Percentiles rank a stretch among this genome's conserved stretches.
Evolutionary conservation across 2,888 invertebrate genomes (phyloP).

Genomic region (Pollenia labialis): DNA sequence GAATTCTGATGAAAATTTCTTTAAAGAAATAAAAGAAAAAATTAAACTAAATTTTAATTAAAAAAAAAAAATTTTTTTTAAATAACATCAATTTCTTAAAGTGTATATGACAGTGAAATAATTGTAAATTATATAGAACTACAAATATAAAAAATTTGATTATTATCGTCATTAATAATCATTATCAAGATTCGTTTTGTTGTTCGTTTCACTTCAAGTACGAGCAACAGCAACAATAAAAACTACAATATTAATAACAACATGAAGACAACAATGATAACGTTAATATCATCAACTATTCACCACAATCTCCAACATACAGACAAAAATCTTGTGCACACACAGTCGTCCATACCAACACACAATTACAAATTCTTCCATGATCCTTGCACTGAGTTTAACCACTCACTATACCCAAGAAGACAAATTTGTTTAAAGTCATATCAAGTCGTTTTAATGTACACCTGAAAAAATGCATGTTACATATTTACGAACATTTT

Average conservation of each 20-base stretch:
- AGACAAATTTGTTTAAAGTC: constrained; percentile 60
- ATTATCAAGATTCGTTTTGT: constrained; percentile 28
- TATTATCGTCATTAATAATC: constrained; percentile 9
- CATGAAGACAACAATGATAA: constrained; percentile 46
- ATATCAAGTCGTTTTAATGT: background rate
- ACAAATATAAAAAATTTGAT: background rate
- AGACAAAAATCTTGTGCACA: background rate
- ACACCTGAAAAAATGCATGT: too few relatives aligned
- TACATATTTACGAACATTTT: too few relatives aligned
- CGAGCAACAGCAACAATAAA: background rate
- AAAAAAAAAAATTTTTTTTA: too few relatives aligned
- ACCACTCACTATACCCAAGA: constrained; percentile 1
- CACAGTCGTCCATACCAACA: background rate
- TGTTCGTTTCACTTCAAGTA: background rate
- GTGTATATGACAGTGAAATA: background rate
- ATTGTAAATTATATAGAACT: background rate
- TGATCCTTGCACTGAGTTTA: constrained; percentile 14
- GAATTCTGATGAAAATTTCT: too few relatives aligned
- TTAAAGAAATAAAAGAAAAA: too few relatives aligned
- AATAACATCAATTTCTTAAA: background rate
- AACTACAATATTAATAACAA: constrained; percentile 22
- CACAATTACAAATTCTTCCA: background rate
- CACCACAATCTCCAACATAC: constrained; percentile 54
- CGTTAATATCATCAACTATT: constrained; percentile 58
- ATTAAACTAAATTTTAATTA: too few relatives aligned